These are phyloP conservation scores for Epinephelus coioides DNA, from an alignment of 2,797 vertebrate genomes.

Conservation along the genomic window DNA sequence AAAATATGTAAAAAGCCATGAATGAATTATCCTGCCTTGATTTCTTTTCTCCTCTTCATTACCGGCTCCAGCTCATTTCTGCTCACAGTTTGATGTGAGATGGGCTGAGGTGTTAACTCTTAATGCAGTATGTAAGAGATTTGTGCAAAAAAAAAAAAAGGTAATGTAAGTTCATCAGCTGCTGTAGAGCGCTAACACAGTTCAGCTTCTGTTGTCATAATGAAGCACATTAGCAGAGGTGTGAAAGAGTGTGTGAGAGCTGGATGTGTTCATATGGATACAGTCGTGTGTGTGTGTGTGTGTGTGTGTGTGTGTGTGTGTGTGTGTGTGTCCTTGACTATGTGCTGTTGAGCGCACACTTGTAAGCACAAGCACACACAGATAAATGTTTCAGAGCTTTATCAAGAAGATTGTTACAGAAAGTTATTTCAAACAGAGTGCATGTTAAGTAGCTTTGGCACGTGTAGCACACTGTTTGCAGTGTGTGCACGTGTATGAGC, in stretches of 20 bases:
- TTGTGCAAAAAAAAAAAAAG: neutral
- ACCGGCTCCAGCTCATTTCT: neutral
- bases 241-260: constrained; percentile 30
- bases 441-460: constrained; percentile 26
- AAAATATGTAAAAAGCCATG: constrained; percentile 6
- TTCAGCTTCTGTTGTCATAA: constrained; percentile 21
- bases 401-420: neutral
- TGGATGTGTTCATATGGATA: constrained; percentile 16
- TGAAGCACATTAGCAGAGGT: constrained; percentile 40
- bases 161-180: constrained; percentile 16
- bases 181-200: constrained; percentile 33
- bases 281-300: neutral
- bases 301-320: neutral
- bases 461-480: neutral
- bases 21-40: constrained; percentile 13
- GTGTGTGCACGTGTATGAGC: neutral
- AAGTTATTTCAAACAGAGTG: constrained; percentile 3
- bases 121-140: neutral
- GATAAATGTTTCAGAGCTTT: constrained; percentile 22
- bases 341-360: too few relatives aligned
- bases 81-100: neutral
- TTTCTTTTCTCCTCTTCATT: neutral
- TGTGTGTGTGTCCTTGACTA: neutral
- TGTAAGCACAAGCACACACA: neutral
- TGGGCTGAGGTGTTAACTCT: constrained; percentile 15